Evolutionary conservation across 1,140 invertebrate genomes (phyloP).

Genomic region (Campoletis sonorensis): DNA sequence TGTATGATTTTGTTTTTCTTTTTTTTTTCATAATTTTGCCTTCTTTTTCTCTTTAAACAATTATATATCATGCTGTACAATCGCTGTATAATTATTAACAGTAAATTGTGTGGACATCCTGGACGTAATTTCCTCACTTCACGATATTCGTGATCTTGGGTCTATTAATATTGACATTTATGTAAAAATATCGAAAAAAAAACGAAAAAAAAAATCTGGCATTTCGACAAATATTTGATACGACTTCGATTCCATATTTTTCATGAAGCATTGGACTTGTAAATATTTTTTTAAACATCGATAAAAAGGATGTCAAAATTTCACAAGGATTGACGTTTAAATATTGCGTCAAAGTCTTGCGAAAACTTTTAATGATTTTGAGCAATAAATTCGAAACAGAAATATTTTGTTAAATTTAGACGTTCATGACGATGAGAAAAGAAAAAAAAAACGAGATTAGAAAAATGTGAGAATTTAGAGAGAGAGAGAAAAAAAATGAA

Average conservation of each 20-base stretch:
- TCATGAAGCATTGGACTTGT: too few species aligned
- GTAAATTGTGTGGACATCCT: not conserved
- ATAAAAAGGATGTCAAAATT: too few species aligned
- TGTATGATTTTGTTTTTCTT: not conserved
- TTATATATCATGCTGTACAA: not conserved
- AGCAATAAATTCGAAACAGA: too few species aligned
- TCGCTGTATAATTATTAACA: not conserved
- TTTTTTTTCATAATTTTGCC: not conserved
- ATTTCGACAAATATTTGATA: too few species aligned
- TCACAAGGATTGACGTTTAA: too few species aligned
- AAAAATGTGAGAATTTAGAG: not conserved
- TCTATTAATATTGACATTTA: not conserved
- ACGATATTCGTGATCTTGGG: not conserved
- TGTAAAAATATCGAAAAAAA: too few species aligned
- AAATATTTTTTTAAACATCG: too few species aligned
- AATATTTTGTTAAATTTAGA: too few species aligned
- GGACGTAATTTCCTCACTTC: not conserved
- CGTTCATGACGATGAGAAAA: not conserved
- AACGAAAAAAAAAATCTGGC: too few species aligned
- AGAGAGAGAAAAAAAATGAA: not conserved
- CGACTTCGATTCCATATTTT: too few species aligned
- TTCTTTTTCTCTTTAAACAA: not conserved
- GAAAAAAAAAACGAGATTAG: not conserved
- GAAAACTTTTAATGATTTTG: too few species aligned
- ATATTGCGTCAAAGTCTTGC: too few species aligned